Conservation (phyloP, 2,113 vertebrate species). For the Thermophis baileyi region DNA sequence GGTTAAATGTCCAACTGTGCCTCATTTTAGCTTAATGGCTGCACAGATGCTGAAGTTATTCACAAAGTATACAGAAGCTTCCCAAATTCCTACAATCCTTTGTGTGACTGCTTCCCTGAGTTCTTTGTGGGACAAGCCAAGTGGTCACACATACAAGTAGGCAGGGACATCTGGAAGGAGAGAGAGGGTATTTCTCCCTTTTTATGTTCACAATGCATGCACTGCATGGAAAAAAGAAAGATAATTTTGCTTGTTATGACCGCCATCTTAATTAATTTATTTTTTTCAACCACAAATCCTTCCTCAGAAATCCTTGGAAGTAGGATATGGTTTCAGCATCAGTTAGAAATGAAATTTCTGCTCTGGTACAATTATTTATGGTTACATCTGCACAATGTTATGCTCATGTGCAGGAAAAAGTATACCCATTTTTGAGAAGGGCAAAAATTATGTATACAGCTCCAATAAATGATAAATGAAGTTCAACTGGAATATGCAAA, state of each 20-base stretch:
- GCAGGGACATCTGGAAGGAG: not conserved
- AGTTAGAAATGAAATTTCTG: not conserved
- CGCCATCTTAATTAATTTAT: not conserved
- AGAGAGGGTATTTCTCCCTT: not conserved
- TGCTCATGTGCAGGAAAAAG: not conserved
- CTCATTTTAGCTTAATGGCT: not conserved
- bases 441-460: not conserved
- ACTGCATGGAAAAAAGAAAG: not conserved
- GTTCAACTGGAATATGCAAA: not conserved
- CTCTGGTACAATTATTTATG: not conserved
- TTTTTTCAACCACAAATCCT: not conserved
- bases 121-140: not conserved
- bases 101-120: not conserved
- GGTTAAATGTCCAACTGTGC: not conserved
- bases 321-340: not conserved
- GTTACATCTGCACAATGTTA: not conserved
- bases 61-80: not conserved
- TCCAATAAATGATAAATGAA: not conserved
- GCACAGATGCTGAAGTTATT: not conserved
- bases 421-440: not conserved
- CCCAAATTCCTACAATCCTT: not conserved
- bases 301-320: not conserved
- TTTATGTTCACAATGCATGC: not conserved
- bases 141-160: not conserved
- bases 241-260: not conserved